Base-by-base conservation (phyloP, 2,113 vertebrate species). In the Oreochromis aureus region DNA sequence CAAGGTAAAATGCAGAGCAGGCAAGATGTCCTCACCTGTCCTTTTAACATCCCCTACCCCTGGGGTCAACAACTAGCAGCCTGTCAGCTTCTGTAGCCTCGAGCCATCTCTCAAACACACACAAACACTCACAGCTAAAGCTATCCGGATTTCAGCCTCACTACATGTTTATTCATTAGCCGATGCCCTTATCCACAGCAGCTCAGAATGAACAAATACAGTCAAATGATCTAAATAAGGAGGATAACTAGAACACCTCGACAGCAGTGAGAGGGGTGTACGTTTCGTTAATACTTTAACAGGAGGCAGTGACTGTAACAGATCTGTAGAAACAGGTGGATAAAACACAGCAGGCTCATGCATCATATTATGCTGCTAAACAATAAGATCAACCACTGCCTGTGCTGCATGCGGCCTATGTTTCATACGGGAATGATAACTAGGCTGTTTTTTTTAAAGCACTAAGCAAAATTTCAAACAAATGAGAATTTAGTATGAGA, bases 1-100 rank as follows among this genome's bases (percentile, higher is more conserved):
- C 87, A 90, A 93, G 93, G 88, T 95, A 93, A 95, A 94, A 91
- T 89, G 94, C 94, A 93, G 91, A 93, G 90, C 91, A 93, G 91
- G 92, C 94, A 92, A 89, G 36, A 92, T 93, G 95, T 94, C 94
- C 89, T 89, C 85, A 76, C 83, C 83, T 93, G 88, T 93, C 80
- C 92, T 86, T 84, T 95, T 94, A 95, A 51, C 71, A 76, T 66
- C 63, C 83, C 16, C 90, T 81, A 71, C 81, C 82, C 89, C 89
- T 30, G 19, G 58, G 90, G 92, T 95, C 94, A 93, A 92, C 78
- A 81, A 86, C 93, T 71, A 81, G 89, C 91, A 89, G 93, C 34
- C 90, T 81, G 88, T 91, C 94, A 92, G 87, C 88, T 81, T 41
- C 69, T 63, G 71, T 81, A 83, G 82, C 91, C 86, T 90, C 22